phyloP scores from a whole-genome alignment of 2,797 vertebrate species.

The Coranthus polyacanthus region DNA sequence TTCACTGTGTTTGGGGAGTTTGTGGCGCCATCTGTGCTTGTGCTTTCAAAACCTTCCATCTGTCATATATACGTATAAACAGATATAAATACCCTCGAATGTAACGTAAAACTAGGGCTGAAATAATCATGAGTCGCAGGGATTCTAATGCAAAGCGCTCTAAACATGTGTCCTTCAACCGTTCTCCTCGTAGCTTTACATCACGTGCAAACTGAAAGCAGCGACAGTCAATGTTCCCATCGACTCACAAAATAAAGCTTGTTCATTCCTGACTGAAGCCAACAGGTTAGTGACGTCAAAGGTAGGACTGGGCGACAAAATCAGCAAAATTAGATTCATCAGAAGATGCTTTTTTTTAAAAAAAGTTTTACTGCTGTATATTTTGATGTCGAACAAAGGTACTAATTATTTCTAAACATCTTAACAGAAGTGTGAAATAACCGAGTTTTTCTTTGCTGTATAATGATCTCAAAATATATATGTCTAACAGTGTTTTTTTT shows the following conservation, averaged over 20 bases:
- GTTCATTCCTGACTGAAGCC: slow-evolving; percentile 68
- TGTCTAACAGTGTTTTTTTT: background rate
- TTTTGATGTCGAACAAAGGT: no score
- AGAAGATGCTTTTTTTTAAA: no score
- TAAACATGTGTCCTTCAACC: no score
- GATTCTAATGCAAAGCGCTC: no score
- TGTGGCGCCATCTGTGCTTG: background rate
- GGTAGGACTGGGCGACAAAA: no score
- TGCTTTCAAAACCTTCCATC: background rate
- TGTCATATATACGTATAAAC: background rate
- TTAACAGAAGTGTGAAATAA: no score
- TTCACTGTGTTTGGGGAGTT: background rate
- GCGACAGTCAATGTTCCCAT: slow-evolving; percentile 26
- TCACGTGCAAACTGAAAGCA: slow-evolving; percentile 76
- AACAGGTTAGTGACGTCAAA: slow-evolving; percentile 55
- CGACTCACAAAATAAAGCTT: slow-evolving; percentile 68
- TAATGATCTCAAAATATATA: no score
- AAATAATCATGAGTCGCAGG: no score
- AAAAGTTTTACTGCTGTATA: no score
- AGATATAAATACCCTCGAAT: background rate
- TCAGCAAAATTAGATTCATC: no score
- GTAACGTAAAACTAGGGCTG: background rate
- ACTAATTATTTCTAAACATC: no score
- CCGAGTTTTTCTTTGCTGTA: no score
- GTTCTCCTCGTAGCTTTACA: slow-evolving; percentile 65